A percentile compares a stretch with the other conserved stretches of the same genome.
These are phyloP conservation scores for Eidolon dupreanum DNA, from an alignment of 2,797 vertebrate species.

Conservation along the genomic window DNA sequence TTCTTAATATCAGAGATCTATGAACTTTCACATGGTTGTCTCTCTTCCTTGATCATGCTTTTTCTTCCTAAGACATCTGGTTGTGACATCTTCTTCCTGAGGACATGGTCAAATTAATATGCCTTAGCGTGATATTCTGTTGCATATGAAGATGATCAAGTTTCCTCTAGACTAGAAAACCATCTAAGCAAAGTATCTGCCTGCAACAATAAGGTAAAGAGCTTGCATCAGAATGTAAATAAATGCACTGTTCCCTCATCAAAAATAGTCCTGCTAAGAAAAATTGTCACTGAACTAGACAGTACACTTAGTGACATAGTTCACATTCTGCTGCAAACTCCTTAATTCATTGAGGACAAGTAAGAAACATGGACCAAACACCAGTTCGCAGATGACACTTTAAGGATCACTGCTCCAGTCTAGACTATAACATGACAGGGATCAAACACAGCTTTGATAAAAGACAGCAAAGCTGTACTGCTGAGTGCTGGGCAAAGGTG, in stretches of 20 bases:
- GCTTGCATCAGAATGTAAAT: neutral
- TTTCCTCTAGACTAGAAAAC: neutral
- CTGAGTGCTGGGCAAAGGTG: conserved; percentile 40
- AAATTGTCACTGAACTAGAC: neutral
- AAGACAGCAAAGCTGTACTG: neutral
- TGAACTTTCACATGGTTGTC: neutral
- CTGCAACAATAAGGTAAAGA: neutral
- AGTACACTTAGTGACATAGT: neutral
- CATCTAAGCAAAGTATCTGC: neutral
- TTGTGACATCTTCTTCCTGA: neutral
- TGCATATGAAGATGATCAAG: neutral
- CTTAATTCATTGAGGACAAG: neutral
- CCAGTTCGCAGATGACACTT: neutral
- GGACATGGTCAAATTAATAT: neutral
- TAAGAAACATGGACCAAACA: conserved; percentile 31
- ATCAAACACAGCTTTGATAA: conserved; percentile 40
- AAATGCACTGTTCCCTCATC: neutral
- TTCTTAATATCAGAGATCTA: neutral
- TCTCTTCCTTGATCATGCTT: neutral
- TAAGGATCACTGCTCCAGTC: conserved; percentile 3
- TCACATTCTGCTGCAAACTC: conserved; percentile 41
- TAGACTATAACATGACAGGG: conserved; percentile 49
- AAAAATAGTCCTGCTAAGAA: neutral
- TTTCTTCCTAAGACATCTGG: neutral
- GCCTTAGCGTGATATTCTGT: neutral